These are phyloP conservation scores for Acanthacorydalis orientalis DNA, from an alignment of 2,888 invertebrate species.

Conservation along the genomic window DNA sequence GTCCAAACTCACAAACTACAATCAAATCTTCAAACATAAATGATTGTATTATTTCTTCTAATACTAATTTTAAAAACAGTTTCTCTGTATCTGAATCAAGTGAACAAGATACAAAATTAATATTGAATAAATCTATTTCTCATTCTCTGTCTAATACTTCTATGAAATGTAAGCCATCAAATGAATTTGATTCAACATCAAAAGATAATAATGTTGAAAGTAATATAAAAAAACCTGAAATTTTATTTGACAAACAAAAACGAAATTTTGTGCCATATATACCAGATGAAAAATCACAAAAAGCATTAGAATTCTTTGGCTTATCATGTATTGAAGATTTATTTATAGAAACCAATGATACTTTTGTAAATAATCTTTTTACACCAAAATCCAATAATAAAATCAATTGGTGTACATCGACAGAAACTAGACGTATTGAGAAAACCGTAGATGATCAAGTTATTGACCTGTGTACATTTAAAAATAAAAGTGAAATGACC, in stretches of 20 bases:
- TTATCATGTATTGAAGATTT: slow-evolving; percentile 32
- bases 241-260: background rate
- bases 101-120: too few species aligned
- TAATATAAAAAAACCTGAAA: background rate
- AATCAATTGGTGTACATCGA: background rate
- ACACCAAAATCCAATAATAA: background rate
- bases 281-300: slow-evolving; percentile 13
- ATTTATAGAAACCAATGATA: slow-evolving; percentile 19
- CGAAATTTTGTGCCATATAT: background rate
- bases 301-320: slow-evolving; percentile 27
- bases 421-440: background rate
- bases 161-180: background rate
- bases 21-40: too few species aligned
- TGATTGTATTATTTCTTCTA: too few species aligned
- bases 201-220: slow-evolving; percentile 2
- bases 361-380: slow-evolving; percentile 4
- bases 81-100: too few species aligned
- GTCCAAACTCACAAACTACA: too few species aligned
- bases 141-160: background rate
- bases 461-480: too few species aligned
- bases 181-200: background rate
- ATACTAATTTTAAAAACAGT: too few species aligned
- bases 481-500: too few species aligned
- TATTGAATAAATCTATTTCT: too few species aligned
- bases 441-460: too few species aligned